A percentile compares a stretch with the other conserved stretches of the same genome.
phyloP scores from a whole-genome alignment of 2,113 vertebrate species.

The Phrynosoma blainvillii region DNA sequence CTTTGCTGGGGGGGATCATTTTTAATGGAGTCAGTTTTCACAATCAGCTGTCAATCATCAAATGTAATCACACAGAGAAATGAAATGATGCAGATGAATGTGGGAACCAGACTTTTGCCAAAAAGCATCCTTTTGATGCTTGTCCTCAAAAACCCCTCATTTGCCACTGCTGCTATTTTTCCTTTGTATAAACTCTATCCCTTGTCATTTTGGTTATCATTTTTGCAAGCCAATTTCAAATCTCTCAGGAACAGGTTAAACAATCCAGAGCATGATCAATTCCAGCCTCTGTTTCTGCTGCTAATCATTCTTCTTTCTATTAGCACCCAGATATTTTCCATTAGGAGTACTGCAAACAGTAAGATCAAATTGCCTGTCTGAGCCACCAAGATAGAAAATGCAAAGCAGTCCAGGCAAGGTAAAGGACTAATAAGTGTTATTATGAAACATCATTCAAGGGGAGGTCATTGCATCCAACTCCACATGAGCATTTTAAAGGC shows the following conservation, averaged over 20 bases:
- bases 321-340: background rate
- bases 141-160: background rate
- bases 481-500: background rate
- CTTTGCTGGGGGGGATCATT: background rate
- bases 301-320: background rate
- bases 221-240: background rate
- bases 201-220: background rate
- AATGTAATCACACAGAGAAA: background rate
- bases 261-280: background rate
- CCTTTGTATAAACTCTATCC: background rate
- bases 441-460: background rate
- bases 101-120: background rate
- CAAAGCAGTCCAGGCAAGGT: background rate
- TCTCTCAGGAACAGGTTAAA: background rate
- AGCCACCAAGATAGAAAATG: background rate
- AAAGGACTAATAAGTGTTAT: background rate
- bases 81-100: background rate
- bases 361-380: conserved; percentile 10
- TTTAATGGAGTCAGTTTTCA: background rate
- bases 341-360: background rate
- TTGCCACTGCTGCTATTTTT: background rate
- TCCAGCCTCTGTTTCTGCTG: background rate
- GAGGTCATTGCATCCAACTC: background rate
- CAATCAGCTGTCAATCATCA: background rate
- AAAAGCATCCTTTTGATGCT: background rate